Evolutionary conservation across 2,888 invertebrate species (phyloP).

Genomic region (Xanthia togata): DNA sequence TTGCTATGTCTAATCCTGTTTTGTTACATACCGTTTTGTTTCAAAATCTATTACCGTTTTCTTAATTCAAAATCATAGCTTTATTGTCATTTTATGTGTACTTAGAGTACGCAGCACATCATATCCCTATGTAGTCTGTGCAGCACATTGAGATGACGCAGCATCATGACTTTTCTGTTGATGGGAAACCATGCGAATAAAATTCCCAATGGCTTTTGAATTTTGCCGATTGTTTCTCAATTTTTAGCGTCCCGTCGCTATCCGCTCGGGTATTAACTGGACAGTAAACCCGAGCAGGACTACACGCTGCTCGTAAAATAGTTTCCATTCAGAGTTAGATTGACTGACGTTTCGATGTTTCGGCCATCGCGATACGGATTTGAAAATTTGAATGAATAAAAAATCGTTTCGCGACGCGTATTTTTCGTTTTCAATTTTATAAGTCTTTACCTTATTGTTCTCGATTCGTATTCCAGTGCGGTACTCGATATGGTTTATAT

Average conservation of each 20-base stretch:
- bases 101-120: not conserved
- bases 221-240: constrained; percentile 6
- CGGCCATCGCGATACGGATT: constrained; percentile 46
- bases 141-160: not conserved
- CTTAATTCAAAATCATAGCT: not conserved
- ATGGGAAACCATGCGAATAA: not conserved
- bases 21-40: not conserved
- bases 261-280: constrained; percentile 34
- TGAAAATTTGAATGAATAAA: constrained; percentile 64
- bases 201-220: constrained; percentile 9
- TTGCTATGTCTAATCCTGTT: not conserved
- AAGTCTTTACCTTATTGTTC: constrained; percentile 58
- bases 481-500: constrained; percentile 49
- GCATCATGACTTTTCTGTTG: not conserved
- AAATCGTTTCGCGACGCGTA: constrained; percentile 43
- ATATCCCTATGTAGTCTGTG: too few species aligned
- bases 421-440: constrained; percentile 60
- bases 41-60: not conserved
- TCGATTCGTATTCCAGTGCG: constrained; percentile 35
- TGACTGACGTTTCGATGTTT: constrained; percentile 62
- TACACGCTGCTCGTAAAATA: constrained; percentile 57
- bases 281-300: constrained; percentile 38
- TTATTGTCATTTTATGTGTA: not conserved
- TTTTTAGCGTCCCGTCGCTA: constrained; percentile 31
- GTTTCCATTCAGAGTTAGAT: constrained; percentile 62